Evolutionary conservation across 2,797 vertebrate genomes (phyloP).

Genomic region (Lophius americanus): DNA sequence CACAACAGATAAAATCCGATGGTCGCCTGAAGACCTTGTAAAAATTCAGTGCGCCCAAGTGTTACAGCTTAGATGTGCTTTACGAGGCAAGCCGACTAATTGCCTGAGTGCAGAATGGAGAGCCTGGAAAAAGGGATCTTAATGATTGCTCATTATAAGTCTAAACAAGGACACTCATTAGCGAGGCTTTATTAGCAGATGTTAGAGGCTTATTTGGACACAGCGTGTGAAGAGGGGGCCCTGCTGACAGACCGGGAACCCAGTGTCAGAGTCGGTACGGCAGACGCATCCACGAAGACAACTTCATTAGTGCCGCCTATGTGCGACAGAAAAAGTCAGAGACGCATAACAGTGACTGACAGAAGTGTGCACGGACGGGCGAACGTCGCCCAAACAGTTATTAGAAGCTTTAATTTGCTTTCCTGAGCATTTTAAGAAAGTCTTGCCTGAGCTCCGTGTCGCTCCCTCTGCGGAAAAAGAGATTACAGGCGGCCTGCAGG

Average conservation of each 20-base stretch:
- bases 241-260: conserved; percentile 54
- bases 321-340: conserved; percentile 43
- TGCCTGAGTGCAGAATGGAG: conserved; percentile 55
- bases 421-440: conserved; percentile 30
- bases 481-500: conserved; percentile 32
- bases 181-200: conserved; percentile 72
- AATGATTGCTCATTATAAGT: conserved; percentile 79
- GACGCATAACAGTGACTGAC: conserved; percentile 21
- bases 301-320: conserved; percentile 62
- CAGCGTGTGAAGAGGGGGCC: conserved; percentile 58
- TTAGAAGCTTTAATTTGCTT: conserved; percentile 24
- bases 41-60: conserved; percentile 60
- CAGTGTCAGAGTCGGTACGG: conserved; percentile 64
- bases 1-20: conserved; percentile 46
- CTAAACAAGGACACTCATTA: conserved; percentile 80
- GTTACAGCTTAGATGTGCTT: conserved; percentile 64
- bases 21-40: conserved; percentile 62
- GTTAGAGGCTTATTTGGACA: conserved; percentile 73
- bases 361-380: background rate
- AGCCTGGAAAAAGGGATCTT: conserved; percentile 57
- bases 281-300: conserved; percentile 44
- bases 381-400: conserved; percentile 6
- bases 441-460: conserved; percentile 5
- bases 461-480: conserved; percentile 18
- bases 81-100: conserved; percentile 58